These are phyloP conservation scores for Chloromyia formosa DNA, from an alignment of 2,888 invertebrate genomes.

Conservation along the genomic window DNA sequence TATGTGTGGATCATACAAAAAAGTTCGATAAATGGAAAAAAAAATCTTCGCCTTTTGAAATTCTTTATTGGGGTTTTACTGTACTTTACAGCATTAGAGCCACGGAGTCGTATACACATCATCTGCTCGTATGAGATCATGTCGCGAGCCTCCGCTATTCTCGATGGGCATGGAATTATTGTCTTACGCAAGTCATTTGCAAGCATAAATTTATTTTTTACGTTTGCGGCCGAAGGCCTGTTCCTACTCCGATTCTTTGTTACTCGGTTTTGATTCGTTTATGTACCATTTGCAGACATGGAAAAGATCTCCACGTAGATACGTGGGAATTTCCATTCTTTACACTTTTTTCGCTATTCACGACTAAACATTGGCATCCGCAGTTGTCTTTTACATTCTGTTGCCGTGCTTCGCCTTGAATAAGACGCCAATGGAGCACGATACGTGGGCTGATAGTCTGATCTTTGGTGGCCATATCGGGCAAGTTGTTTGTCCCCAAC, in stretches of 20 bases:
- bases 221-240: neutral
- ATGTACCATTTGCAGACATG: too few relatives aligned
- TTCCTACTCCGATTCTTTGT: neutral
- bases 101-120: neutral
- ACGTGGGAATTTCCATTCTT: slow-evolving; percentile 14
- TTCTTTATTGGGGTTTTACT: neutral
- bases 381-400: neutral
- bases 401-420: neutral
- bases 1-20: too few relatives aligned
- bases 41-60: too few relatives aligned
- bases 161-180: neutral
- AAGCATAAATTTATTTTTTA: neutral
- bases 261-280: too few relatives aligned
- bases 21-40: too few relatives aligned
- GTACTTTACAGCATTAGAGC: neutral
- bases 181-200: slow-evolving; percentile 34
- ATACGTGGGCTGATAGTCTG: slow-evolving; percentile 28
- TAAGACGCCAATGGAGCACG: neutral
- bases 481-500: slow-evolving; percentile 12
- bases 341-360: neutral
- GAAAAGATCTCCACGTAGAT: neutral
- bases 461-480: slow-evolving; percentile 26
- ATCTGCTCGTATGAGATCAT: slow-evolving; percentile 37
- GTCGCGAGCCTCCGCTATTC: slow-evolving; percentile 6
- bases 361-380: neutral